Base-by-base conservation (phyloP, 2,113 vertebrate genomes). In the Urocynchramus pylzowi region DNA sequence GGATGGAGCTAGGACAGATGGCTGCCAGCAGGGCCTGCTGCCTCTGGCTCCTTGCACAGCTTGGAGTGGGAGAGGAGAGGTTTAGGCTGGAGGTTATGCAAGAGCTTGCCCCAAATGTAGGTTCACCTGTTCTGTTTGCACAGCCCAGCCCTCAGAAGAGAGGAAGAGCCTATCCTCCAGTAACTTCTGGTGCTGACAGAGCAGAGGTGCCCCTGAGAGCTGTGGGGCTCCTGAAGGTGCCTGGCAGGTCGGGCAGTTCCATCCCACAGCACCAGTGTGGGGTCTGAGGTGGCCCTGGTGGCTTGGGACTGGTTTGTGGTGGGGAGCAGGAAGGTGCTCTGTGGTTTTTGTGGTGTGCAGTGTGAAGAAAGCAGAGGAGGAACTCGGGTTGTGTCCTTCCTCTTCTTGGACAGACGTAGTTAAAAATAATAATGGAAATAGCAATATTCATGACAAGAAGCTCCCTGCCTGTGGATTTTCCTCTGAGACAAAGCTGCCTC, bases 281-380 rank as follows among this genome's bases (percentile, higher is more conserved):
- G 45, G 3, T 37, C 35, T 54, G 39, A 9, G n/a, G 3, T 69
- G 60, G 3, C 21, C 41, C 23, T 0, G 1, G 37, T 0, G 2
- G 5, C 47, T 23, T 77, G 68, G 77, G 42, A 0, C 16, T 53
- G 69, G 10, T n/a, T 59, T 4, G 6, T 54, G 74, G 33, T 16
- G 27, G 78, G 64, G 61, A 78, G 81, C 88, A 84, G 74, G 85
- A 84, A 39, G 85, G 13, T 37, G 50, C n/a, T 42, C 11, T 10
- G 77, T 26, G 81, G 84, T 30, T 89, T 86, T 16, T 74, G 85
- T 50, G 70, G 61, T 24, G 35, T 1, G 4, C 10, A 21, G n/a
- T 0, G 1, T 30, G 68, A 11, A 31, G 26, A 41, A 37, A 75
- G 42, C 69, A 50, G 44, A 71, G 78, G 50, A 91, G 84, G 67